Percentiles rank a stretch among this genome's conserved stretches.
phyloP scores from a whole-genome alignment of 2,888 invertebrate species.

The Leucozona laternaria region DNA sequence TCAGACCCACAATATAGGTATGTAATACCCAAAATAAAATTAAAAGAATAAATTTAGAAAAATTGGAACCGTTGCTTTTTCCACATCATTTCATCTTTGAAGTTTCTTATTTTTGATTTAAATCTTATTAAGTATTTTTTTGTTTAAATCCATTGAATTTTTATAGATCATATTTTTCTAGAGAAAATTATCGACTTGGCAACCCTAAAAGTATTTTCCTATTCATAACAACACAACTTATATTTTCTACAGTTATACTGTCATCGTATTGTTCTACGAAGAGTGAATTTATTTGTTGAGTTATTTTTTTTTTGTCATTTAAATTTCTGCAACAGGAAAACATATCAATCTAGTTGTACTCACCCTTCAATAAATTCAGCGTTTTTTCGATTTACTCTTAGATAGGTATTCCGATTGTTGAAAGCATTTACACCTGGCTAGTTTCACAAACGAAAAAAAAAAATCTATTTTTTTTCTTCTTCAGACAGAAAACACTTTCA shows the following conservation, averaged over 20 bases:
- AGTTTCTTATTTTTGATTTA: no score
- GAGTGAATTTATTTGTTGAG: slow-evolving; percentile 13
- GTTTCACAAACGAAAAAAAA: not conserved
- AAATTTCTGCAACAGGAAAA: slow-evolving; percentile 31
- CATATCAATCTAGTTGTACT: slow-evolving; percentile 17
- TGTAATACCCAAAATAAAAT: no score
- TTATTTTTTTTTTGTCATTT: not conserved
- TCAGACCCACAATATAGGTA: no score
- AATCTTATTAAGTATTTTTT: no score
- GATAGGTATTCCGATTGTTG: slow-evolving; percentile 48
- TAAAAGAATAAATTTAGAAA: no score
- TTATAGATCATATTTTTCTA: no score
- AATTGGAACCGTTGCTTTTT: no score
- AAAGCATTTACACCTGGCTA: slow-evolving; percentile 42
- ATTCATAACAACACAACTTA: not conserved
- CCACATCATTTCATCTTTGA: no score
- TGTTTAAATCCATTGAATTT: no score
- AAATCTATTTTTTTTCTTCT: not conserved
- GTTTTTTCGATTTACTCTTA: not conserved
- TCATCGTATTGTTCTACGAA: not conserved
- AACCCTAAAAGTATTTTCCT: not conserved
- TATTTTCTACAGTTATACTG: not conserved
- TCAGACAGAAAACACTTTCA: slow-evolving; percentile 18
- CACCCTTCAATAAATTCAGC: slow-evolving; percentile 48
- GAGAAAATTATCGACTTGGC: not conserved